Conservation (phyloP, 2,113 vertebrate species). For the Gambusia affinis region DNA sequence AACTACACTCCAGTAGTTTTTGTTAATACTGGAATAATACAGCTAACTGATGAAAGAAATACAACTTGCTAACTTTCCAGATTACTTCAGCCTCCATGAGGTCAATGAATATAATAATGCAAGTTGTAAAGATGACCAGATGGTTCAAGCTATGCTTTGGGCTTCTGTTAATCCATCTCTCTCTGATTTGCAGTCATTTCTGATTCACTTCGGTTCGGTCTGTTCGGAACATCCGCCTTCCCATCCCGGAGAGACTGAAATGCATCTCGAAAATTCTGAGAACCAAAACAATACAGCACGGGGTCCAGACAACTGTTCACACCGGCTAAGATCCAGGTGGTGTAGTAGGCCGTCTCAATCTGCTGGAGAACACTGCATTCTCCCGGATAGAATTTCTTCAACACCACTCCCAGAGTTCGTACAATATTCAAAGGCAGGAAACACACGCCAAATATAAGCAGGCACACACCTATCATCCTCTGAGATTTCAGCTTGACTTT, state of each 20-base stretch:
- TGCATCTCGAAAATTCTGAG: conserved; percentile 34
- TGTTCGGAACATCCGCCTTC: background rate
- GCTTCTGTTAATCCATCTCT: background rate
- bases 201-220: conserved; percentile 30
- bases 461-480: conserved; percentile 64
- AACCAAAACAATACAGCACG: conserved; percentile 53
- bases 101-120: background rate
- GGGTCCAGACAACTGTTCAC: conserved; percentile 56
- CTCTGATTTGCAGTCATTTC: conserved; percentile 30
- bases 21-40: background rate
- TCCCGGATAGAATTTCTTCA: conserved; percentile 44
- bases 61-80: background rate
- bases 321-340: conserved; percentile 39
- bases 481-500: conserved; percentile 72
- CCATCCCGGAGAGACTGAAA: conserved; percentile 24
- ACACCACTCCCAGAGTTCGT: conserved; percentile 52
- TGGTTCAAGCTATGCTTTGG: background rate
- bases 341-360: conserved; percentile 20
- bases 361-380: background rate
- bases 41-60: background rate
- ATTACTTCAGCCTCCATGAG: background rate
- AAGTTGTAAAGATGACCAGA: background rate
- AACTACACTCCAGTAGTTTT: background rate
- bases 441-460: conserved; percentile 75
- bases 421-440: conserved; percentile 76